These are phyloP conservation scores for Sclerurus mexicanus DNA, from an alignment of 2,113 vertebrate genomes.

Conservation along the genomic window DNA sequence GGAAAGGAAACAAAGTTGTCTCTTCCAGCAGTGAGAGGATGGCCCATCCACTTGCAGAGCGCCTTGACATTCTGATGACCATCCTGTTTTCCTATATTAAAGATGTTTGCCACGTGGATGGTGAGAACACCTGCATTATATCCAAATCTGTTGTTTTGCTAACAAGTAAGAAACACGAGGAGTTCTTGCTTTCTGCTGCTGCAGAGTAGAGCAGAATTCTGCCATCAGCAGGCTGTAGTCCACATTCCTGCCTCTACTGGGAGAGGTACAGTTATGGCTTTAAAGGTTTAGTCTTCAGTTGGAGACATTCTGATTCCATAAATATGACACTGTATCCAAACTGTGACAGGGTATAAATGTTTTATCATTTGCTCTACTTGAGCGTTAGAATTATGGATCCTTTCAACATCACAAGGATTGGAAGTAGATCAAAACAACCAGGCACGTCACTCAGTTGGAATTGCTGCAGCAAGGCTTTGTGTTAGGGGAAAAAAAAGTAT, in stretches of 20 bases:
- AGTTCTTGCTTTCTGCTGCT: not conserved
- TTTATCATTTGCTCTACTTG: not conserved
- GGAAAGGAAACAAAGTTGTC: not conserved
- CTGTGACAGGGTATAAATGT: not conserved
- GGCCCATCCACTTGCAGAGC: constrained; percentile 87
- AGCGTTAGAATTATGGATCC: not conserved
- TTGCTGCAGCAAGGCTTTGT: not conserved
- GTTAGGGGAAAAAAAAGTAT: not conserved
- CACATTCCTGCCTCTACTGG: not conserved
- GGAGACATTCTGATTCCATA: not conserved
- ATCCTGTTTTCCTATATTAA: constrained; percentile 87
- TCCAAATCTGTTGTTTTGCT: not conserved
- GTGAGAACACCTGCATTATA: constrained; percentile 66
- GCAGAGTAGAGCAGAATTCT: not conserved
- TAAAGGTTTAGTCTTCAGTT: not conserved
- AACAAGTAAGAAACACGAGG: not conserved
- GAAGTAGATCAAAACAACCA: not conserved
- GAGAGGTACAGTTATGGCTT: not conserved
- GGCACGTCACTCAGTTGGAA: not conserved
- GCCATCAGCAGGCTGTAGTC: not conserved
- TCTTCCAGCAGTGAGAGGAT: constrained; percentile 48
- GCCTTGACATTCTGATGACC: constrained; percentile 86
- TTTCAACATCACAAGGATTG: not conserved
- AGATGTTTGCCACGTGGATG: constrained; percentile 81
- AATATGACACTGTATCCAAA: not conserved